Percentiles rank a stretch among this genome's conserved stretches.
These are phyloP conservation scores for Notodonta ziczac DNA, from an alignment of 2,888 invertebrate genomes.

Conservation along the genomic window DNA sequence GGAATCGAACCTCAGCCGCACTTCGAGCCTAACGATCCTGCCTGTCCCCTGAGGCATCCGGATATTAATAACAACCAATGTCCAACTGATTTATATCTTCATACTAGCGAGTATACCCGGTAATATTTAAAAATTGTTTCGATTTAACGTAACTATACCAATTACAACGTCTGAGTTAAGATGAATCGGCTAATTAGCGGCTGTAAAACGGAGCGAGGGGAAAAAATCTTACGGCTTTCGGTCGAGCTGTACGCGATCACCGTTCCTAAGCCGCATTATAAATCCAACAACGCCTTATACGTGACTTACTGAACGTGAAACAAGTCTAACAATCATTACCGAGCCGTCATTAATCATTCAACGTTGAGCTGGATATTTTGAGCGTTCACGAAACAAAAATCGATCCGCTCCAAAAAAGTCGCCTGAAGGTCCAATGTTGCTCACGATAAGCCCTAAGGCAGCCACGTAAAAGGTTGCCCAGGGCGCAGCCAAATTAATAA, in stretches of 20 bases:
- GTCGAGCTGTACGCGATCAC: constrained; percentile 16
- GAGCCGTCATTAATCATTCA: constrained; percentile 36
- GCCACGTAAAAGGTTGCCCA: constrained; percentile 48
- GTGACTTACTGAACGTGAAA: constrained; percentile 14
- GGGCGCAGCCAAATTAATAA: constrained; percentile 58
- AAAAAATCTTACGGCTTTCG: constrained; percentile 6
- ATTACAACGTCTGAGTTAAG: constrained; percentile 34
- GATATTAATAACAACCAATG: constrained; percentile 63
- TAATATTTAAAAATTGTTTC: constrained; percentile 41
- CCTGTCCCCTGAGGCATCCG: constrained; percentile 55
- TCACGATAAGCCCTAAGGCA: constrained; percentile 54
- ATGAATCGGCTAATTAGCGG: constrained; percentile 41
- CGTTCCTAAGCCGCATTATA: constrained; percentile 6
- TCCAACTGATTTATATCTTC: constrained; percentile 65
- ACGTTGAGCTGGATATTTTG: constrained; percentile 26
- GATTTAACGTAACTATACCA: constrained; percentile 36
- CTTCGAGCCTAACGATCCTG: constrained; percentile 62
- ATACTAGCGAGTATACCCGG: constrained; percentile 35
- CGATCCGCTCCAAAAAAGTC: constrained; percentile 23
- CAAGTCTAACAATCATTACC: constrained; percentile 19
- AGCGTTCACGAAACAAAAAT: constrained; percentile 31
- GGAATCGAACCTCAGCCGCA: constrained; percentile 62
- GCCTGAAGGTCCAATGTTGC: constrained; percentile 30
- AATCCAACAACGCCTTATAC: constrained; percentile 13
- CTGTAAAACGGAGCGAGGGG: constrained; percentile 20